Evolutionary conservation across 2,113 vertebrate species (phyloP).

Genomic region (Pygoscelis antarcticus): DNA sequence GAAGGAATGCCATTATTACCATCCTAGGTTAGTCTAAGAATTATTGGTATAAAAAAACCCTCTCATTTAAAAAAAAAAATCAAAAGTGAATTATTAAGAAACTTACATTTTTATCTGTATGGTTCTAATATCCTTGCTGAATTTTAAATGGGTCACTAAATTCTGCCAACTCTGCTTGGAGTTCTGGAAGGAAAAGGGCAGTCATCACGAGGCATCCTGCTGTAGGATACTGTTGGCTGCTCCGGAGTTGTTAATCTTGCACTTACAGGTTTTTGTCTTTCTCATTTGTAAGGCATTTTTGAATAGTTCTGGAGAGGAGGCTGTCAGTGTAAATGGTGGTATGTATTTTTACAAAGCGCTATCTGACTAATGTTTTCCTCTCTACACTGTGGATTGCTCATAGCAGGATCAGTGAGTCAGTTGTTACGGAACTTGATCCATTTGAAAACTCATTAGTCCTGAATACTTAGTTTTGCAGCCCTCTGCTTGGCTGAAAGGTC

Average conservation of each 20-base stretch:
- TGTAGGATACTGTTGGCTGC: not conserved
- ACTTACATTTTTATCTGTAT: not conserved
- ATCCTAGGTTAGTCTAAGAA: not conserved
- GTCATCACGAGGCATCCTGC: not conserved
- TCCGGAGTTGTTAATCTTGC: not conserved
- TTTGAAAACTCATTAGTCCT: not conserved
- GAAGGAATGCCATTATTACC: not conserved
- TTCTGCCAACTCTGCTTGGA: not conserved
- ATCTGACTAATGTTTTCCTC: not conserved
- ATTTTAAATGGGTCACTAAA: not conserved
- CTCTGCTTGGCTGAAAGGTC: not conserved
- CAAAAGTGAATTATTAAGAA: not conserved
- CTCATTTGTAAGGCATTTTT: not conserved
- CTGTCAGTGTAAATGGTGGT: not conserved
- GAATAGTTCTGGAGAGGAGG: not conserved
- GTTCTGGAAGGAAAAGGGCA: not conserved
- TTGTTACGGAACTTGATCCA: not conserved
- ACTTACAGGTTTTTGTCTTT: not conserved
- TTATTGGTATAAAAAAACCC: not conserved
- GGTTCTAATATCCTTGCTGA: not conserved
- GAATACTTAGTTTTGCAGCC: not conserved
- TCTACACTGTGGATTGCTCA: not conserved
- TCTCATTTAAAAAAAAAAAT: not conserved
- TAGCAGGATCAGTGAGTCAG: not conserved
- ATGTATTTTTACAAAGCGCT: not conserved